Evolutionary conservation across 2,888 invertebrate genomes (phyloP).

Genomic region (Dynastes grantii): DNA sequence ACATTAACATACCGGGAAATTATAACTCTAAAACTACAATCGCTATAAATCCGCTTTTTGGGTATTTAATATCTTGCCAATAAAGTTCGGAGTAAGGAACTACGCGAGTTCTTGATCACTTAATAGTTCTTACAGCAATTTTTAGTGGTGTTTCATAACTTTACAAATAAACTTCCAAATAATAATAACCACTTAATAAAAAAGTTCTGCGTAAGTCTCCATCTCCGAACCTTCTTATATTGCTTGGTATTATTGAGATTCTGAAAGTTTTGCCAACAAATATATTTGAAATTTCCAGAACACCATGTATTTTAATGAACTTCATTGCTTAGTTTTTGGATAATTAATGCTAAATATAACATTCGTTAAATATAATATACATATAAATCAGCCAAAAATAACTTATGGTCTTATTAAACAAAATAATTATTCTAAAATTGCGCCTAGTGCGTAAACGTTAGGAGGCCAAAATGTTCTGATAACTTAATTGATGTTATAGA

Average conservation of each 20-base stretch:
- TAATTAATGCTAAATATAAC: too few relatives aligned
- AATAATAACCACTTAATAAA: conserved; percentile 25
- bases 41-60: conserved; percentile 12
- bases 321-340: neutral
- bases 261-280: neutral
- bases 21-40: conserved; percentile 21
- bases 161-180: conserved; percentile 31
- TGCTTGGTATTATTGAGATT: neutral
- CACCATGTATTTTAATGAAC: neutral
- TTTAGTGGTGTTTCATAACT: conserved; percentile 20
- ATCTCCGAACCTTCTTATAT: conserved; percentile 10
- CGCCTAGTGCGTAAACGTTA: too few relatives aligned
- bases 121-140: conserved; percentile 32
- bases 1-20: neutral
- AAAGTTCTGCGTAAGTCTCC: conserved; percentile 26
- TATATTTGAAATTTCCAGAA: neutral
- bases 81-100: conserved; percentile 21
- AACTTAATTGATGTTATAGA: too few relatives aligned
- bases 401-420: too few relatives aligned
- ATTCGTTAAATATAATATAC: too few relatives aligned
- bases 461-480: too few relatives aligned
- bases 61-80: conserved; percentile 15
- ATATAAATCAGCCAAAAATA: too few relatives aligned
- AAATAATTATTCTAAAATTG: too few relatives aligned
- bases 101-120: conserved; percentile 14